Evolutionary conservation across 2,888 invertebrate genomes (phyloP).

Genomic region (Archips crataeganus): DNA sequence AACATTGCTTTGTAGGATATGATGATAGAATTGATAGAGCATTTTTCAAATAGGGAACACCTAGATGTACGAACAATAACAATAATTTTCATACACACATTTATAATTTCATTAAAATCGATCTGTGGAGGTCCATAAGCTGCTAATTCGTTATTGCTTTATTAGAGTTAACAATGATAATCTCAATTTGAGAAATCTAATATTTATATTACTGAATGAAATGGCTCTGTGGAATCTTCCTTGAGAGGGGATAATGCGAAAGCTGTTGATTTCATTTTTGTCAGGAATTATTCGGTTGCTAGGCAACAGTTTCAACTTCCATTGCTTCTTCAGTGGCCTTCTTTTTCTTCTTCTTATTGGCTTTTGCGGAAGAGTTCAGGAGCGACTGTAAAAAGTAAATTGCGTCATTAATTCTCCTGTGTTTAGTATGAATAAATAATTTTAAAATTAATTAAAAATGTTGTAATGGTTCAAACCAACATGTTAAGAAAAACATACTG

Average conservation of each 20-base stretch:
- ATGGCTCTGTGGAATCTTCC: constrained; percentile 42
- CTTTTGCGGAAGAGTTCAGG: constrained; percentile 92
- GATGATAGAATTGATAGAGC: constrained; percentile 1
- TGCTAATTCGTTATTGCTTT: constrained; percentile 1
- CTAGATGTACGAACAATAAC: constrained; percentile 38
- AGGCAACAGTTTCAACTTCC: constrained; percentile 86
- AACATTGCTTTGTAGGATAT: constrained; percentile 24
- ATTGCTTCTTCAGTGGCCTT: constrained; percentile 87
- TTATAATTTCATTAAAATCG: constrained; percentile 37
- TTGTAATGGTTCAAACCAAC: constrained; percentile 76
- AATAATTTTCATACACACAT: constrained; percentile 38
- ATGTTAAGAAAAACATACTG: constrained; percentile 60
- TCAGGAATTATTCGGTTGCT: constrained; percentile 52
- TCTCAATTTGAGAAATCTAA: constrained; percentile 40
- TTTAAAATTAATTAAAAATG: constrained; percentile 48
- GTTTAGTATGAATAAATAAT: neutral
- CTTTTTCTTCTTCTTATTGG: constrained; percentile 97
- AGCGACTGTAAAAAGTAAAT: constrained; percentile 83
- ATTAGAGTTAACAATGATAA: constrained; percentile 16
- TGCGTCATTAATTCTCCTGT: neutral
- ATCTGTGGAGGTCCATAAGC: constrained; percentile 29
- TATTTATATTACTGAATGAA: constrained; percentile 14
- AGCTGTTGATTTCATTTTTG: constrained; percentile 55
- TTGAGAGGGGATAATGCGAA: constrained; percentile 50
- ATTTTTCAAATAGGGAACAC: constrained; percentile 28